A percentile compares a stretch with the other conserved stretches of the same genome.
Conservation (phyloP, 2,113 vertebrate species). For the Malurus cyaneus region DNA sequence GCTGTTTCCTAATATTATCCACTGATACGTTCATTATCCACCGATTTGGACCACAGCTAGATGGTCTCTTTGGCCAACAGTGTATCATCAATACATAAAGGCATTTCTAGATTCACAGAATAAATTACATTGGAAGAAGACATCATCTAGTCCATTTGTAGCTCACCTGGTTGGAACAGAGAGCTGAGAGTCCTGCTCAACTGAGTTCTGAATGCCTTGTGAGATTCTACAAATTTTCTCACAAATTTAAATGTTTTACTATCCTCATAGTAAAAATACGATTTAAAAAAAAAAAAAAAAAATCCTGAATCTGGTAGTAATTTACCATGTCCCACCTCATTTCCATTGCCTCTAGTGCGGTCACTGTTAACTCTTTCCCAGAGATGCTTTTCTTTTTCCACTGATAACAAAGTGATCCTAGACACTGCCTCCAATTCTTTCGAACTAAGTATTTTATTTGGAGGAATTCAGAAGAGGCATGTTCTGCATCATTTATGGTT, state of each 20-base stretch:
- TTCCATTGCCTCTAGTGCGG: neutral
- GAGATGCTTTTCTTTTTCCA: neutral
- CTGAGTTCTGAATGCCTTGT: neutral
- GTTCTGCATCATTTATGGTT: neutral
- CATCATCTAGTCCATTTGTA: neutral
- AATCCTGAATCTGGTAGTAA: neutral
- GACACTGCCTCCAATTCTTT: neutral
- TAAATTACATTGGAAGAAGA: neutral
- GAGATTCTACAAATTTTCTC: neutral
- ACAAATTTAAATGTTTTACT: neutral
- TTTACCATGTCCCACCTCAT: neutral
- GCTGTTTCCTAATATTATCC: neutral
- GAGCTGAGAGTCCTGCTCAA: neutral
- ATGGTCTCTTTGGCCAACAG: neutral
- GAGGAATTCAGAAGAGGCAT: neutral
- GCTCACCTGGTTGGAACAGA: neutral
- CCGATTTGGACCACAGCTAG: neutral
- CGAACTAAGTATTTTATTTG: neutral
- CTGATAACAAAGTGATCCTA: neutral
- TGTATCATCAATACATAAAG: neutral
- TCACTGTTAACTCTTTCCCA: neutral
- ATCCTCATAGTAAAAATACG: neutral
- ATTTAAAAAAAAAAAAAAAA: no score
- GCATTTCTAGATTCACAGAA: neutral
- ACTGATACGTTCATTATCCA: neutral